Evolutionary conservation across 2,113 vertebrate genomes (phyloP), one percentile per base, ranked within the genome.

Genomic region (Acinonyx jubatus): DNA sequence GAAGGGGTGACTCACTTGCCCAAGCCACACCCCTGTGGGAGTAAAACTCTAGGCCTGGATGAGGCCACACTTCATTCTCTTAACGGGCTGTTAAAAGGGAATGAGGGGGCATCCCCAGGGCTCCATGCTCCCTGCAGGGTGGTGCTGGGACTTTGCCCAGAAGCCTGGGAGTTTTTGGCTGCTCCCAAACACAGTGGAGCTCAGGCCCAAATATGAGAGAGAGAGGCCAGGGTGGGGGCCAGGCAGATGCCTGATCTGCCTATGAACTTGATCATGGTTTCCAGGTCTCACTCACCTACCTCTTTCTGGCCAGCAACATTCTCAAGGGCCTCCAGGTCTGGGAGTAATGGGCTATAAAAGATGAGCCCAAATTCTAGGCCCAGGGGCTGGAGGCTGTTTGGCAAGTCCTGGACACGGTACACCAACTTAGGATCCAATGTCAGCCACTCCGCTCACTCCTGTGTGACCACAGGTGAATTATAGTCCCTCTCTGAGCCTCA

Each of bases 261-360:
- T 14, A 2, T 6, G 11, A 80, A 63, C 38, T 25, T 82, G 79
- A 66, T 52, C 50, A 13, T 8, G 3, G 5, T 79, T 31, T 69
- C 65, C 12, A 31, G 33, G 23, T 74, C 95, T 89, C 74, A 66
- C 57, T 36, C 73, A 31, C 48, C 55, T 52, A 23, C 31, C 52
- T 50, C 66, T 41, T 71, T 45, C 66, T 86, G 50, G n/a, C 57
- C 93, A 48, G 73, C 7, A n/a, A 61, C 73, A 9, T 66, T 29
- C 57, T 71, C 73, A 61, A 41, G 69, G 16, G 29, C 65, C 41
- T 97, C 85, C n/a, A 87, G 95, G 89, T 94, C 94, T 96, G 81
- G 79, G 19, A 78, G 33, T 94, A 76, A 31, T 84, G 63, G 91
- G 81, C 89, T 91, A 18, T 95, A 93, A 98, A 98, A 98, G 91